A percentile compares a stretch with the other conserved stretches of the same genome.
phyloP scores from a whole-genome alignment of 2,113 vertebrate genomes.

The Prinia subflava region DNA sequence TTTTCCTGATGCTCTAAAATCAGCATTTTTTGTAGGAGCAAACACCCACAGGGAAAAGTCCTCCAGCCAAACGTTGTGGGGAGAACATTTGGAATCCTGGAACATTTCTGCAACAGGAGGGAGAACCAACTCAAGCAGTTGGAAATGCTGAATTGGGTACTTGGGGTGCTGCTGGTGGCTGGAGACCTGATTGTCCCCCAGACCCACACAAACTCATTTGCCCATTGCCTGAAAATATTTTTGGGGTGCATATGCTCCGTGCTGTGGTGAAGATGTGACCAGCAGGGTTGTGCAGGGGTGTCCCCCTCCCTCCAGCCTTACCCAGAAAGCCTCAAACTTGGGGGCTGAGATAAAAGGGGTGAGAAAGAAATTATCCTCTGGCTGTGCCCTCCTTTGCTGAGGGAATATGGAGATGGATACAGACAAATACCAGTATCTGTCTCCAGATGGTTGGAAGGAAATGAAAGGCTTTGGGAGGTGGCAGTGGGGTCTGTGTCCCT shows the following conservation, averaged over 20 bases:
- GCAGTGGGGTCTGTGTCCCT: neutral
- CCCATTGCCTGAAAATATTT: neutral
- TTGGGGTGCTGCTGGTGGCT: neutral
- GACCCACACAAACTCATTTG: neutral
- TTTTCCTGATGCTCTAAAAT: neutral
- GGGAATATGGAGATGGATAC: neutral
- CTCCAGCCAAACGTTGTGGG: neutral
- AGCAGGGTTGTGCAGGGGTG: accelerated
- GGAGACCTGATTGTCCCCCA: neutral
- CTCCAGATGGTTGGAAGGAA: neutral
- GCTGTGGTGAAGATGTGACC: neutral
- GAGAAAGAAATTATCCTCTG: accelerated
- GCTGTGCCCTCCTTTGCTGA: accelerated
- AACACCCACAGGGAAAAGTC: neutral
- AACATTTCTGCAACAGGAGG: neutral
- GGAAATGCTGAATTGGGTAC: neutral
- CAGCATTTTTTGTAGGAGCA: neutral
- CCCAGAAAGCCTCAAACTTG: neutral
- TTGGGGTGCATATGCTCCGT: neutral
- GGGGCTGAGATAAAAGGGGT: neutral
- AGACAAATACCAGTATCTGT: neutral
- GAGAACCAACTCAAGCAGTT: neutral
- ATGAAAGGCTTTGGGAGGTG: neutral
- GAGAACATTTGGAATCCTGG: neutral
- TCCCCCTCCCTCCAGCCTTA: neutral